Conservation (phyloP, 2,888 invertebrate species). For the Ophioninae sp. region DNA sequence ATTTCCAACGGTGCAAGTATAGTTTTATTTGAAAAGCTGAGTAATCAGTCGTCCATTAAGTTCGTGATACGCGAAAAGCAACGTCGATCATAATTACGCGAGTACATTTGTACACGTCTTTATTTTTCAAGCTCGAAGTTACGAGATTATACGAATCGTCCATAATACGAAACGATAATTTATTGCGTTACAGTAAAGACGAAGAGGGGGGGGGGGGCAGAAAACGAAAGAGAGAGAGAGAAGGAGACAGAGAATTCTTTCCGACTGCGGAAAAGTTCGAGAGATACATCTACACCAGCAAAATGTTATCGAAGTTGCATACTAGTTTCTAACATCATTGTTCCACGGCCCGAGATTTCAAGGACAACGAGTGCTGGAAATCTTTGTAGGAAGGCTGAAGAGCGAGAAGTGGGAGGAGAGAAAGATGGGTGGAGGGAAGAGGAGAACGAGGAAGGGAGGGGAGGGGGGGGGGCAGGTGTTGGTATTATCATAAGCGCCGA, state of each 20-base stretch:
- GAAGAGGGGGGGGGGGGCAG: not conserved
- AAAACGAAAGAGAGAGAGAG: not conserved
- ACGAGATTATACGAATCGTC: slow-evolving; percentile 7
- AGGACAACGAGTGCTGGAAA: slow-evolving; percentile 66
- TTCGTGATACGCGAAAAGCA: slow-evolving; percentile 61
- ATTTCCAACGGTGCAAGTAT: slow-evolving; percentile 69
- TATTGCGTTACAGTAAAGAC: slow-evolving; percentile 9
- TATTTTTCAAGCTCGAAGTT: slow-evolving; percentile 11
- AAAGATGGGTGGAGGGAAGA: not conserved
- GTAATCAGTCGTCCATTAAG: slow-evolving; percentile 69
- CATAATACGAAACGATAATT: slow-evolving; percentile 1
- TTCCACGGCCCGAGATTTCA: slow-evolving; percentile 64
- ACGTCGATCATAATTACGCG: slow-evolving; percentile 47
- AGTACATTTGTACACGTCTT: slow-evolving; percentile 45
- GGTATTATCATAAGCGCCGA: slow-evolving; percentile 55
- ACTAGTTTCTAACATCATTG: slow-evolving; percentile 65
- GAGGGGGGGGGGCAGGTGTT: slow-evolving; percentile 15
- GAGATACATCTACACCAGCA: slow-evolving; percentile 29
- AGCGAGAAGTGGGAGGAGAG: slow-evolving; percentile 20
- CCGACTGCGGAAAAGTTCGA: slow-evolving; percentile 31
- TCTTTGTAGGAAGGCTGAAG: slow-evolving; percentile 55
- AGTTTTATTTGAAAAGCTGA: slow-evolving; percentile 74
- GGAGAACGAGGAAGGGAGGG: slow-evolving; percentile 2
- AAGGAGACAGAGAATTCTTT: slow-evolving; percentile 41
- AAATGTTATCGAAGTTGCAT: slow-evolving; percentile 62